A percentile compares a stretch with the other conserved stretches of the same genome.
These are phyloP conservation scores for Pterocles burchelli DNA, from an alignment of 2,113 vertebrate species.

Conservation along the genomic window DNA sequence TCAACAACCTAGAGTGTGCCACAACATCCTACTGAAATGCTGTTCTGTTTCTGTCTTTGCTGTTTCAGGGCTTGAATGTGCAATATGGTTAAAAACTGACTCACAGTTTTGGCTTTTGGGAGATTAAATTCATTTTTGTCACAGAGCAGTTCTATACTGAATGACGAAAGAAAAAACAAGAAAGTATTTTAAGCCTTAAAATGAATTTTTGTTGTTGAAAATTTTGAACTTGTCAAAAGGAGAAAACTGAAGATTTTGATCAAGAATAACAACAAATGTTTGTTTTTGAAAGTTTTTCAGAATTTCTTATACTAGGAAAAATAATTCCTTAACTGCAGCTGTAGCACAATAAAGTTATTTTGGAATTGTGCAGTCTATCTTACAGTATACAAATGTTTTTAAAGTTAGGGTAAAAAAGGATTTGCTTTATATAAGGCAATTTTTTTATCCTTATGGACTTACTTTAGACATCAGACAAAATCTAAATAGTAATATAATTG, in stretches of 20 bases:
- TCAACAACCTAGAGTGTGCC: constrained; percentile 54
- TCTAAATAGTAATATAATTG: neutral
- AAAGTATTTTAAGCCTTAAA: neutral
- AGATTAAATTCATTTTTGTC: constrained; percentile 35
- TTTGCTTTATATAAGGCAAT: neutral
- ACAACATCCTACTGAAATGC: constrained; percentile 61
- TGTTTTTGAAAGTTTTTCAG: neutral
- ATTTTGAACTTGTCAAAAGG: neutral
- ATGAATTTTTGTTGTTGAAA: neutral
- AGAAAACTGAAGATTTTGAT: neutral
- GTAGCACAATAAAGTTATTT: neutral
- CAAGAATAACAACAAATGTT: neutral
- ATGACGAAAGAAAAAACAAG: constrained; percentile 3
- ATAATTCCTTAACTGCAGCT: neutral
- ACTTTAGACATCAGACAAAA: neutral
- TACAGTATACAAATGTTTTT: neutral
- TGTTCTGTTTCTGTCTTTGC: constrained; percentile 59
- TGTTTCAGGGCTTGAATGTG: constrained; percentile 34
- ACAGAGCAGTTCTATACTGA: neutral
- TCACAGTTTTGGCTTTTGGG: constrained; percentile 19
- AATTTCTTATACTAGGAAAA: neutral
- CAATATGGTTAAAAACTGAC: constrained; percentile 39
- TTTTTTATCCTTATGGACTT: neutral
- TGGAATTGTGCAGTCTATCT: neutral
- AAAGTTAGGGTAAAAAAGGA: neutral